Evolutionary conservation across 2,888 invertebrate species (phyloP).

Genomic region (Aleiodes leptofemur): DNA sequence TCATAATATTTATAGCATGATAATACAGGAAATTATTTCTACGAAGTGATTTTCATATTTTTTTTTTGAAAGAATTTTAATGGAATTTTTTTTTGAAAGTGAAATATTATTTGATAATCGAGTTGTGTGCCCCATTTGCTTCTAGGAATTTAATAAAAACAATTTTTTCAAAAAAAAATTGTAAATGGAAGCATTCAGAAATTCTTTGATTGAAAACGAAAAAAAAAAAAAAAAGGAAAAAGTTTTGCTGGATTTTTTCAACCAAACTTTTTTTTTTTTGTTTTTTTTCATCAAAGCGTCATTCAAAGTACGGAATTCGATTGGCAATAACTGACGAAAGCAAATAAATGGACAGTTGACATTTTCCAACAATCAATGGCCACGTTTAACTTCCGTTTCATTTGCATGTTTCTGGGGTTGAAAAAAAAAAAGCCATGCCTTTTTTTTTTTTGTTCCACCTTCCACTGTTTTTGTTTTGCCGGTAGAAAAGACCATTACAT

Average conservation of each 20-base stretch:
- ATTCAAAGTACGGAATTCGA: not conserved
- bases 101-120: no score
- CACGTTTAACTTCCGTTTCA: conserved; percentile 4
- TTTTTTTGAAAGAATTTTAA: not conserved
- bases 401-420: conserved; percentile 1
- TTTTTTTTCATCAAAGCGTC: conserved; percentile 3
- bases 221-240: no score
- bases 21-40: not conserved
- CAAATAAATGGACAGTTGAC: conserved; percentile 4
- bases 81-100: not conserved
- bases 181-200: no score
- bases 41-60: not conserved
- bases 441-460: not conserved
- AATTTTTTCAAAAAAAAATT: no score
- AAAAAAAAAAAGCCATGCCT: not conserved
- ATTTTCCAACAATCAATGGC: conserved; percentile 21
- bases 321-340: not conserved
- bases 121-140: no score
- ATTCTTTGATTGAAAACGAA: no score
- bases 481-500: no score
- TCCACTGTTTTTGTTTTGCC: no score
- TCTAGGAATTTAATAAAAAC: no score
- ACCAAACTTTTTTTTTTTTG: no score
- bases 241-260: no score
- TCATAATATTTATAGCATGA: not conserved